Evolutionary conservation across 2,113 vertebrate species (phyloP).

Genomic region (Anser brachyrhynchus): DNA sequence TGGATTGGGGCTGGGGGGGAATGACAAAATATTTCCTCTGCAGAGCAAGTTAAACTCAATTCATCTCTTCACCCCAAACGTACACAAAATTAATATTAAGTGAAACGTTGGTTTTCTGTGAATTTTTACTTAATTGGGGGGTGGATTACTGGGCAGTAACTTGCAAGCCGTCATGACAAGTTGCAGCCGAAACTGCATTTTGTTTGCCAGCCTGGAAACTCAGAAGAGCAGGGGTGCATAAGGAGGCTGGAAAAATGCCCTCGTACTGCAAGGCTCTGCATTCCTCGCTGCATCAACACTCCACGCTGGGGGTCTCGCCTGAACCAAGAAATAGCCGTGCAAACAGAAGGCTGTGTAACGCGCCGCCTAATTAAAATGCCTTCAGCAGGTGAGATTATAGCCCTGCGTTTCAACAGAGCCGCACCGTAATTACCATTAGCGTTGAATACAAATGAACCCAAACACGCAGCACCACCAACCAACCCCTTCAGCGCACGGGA

Average conservation of each 20-base stretch:
- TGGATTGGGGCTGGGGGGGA: not conserved
- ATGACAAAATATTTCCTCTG: not conserved
- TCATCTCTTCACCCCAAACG: not conserved
- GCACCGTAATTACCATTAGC: not conserved
- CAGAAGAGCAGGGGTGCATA: not conserved
- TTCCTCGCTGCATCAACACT: not conserved
- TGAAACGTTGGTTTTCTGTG: not conserved
- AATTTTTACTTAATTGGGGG: not conserved
- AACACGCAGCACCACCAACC: not conserved
- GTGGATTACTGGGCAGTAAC: not conserved
- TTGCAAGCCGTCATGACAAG: not conserved
- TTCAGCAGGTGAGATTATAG: not conserved
- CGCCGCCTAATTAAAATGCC: not conserved
- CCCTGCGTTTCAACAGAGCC: not conserved
- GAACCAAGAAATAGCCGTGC: not conserved
- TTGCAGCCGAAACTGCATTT: constrained; percentile 13
- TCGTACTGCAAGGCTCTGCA: not conserved
- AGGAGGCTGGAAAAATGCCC: not conserved
- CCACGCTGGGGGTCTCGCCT: not conserved
- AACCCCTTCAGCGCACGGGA: not conserved
- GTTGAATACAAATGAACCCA: not conserved
- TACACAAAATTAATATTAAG: not conserved
- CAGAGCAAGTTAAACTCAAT: not conserved
- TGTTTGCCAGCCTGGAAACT: not conserved
- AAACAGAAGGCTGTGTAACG: not conserved